phyloP scores from a whole-genome alignment of 2,888 invertebrate species.

The Globia sparganii region DNA sequence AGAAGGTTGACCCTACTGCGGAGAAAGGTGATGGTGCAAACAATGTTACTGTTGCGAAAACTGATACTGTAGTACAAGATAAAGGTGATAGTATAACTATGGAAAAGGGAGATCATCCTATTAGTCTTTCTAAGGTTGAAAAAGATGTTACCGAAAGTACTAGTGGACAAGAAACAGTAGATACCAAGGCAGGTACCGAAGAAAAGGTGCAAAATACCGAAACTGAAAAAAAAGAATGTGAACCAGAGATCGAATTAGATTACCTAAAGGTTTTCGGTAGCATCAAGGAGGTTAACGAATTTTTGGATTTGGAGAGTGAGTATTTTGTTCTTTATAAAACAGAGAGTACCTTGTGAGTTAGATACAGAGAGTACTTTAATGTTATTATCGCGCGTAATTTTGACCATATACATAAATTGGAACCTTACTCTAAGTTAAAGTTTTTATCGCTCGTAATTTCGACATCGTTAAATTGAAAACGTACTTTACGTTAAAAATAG shows the following conservation, averaged over 20 bases:
- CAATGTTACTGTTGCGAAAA: slow-evolving; percentile 8
- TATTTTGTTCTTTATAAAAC: too few species aligned
- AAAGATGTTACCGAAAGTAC: slow-evolving; percentile 13
- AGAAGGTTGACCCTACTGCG: slow-evolving; percentile 43
- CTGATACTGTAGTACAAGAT: slow-evolving; percentile 15
- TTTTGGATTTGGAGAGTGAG: slow-evolving; percentile 84
- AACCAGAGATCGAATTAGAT: slow-evolving; percentile 65
- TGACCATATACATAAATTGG: too few species aligned
- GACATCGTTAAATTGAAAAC: too few species aligned
- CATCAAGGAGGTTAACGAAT: slow-evolving; percentile 82
- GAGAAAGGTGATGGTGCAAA: slow-evolving; percentile 33
- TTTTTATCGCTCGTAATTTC: too few species aligned
- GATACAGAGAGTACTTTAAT: neutral
- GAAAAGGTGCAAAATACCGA: neutral
- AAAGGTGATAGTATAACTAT: slow-evolving; percentile 23
- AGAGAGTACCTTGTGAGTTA: too few species aligned
- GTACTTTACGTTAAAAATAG: neutral
- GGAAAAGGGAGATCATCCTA: slow-evolving; percentile 1
- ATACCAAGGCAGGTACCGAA: neutral
- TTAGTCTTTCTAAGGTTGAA: neutral
- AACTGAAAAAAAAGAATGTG: neutral
- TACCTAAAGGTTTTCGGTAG: slow-evolving; percentile 82
- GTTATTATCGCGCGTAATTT: neutral
- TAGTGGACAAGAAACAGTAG: slow-evolving; percentile 6
- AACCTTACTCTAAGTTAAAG: too few species aligned